Percentiles rank a stretch among this genome's conserved stretches.
Conservation (phyloP, 1,140 invertebrate genomes). For the Macrobrachium nipponense region DNA sequence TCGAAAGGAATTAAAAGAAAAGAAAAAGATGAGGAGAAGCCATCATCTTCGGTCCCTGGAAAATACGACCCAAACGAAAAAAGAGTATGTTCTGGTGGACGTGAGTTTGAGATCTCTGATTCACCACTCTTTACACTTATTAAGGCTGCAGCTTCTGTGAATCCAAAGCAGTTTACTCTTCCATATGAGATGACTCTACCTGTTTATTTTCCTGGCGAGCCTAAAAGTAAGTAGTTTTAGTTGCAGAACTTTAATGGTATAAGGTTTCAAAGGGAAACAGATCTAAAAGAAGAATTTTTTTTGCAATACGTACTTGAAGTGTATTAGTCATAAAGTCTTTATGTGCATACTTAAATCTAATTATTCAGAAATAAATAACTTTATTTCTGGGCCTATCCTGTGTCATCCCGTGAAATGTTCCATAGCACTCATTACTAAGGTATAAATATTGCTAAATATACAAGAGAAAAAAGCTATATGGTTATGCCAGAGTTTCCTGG, state of each 20-base stretch:
- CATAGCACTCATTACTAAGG: too few species aligned
- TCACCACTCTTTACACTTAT: constrained; percentile 79
- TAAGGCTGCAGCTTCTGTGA: constrained; percentile 83
- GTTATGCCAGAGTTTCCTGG: too few species aligned
- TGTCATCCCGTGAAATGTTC: too few species aligned
- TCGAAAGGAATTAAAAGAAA: constrained; percentile 53
- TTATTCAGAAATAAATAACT: too few species aligned
- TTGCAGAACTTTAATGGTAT: neutral
- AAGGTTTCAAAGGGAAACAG: neutral
- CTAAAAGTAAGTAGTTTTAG: constrained; percentile 49
- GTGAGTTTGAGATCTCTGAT: constrained; percentile 58
- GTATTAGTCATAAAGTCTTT: too few species aligned
- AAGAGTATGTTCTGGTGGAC: constrained; percentile 44
- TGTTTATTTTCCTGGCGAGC: constrained; percentile 81
- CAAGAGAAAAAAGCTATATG: too few species aligned
- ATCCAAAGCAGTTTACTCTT: constrained; percentile 89
- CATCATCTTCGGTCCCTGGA: constrained; percentile 13
- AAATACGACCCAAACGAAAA: constrained; percentile 47
- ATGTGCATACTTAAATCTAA: too few species aligned
- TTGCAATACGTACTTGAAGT: too few species aligned
- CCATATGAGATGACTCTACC: constrained; percentile 83
- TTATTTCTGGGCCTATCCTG: too few species aligned
- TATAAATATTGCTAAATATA: too few species aligned
- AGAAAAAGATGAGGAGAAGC: constrained; percentile 57
- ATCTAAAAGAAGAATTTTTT: too few species aligned